Evolutionary conservation across 2,888 invertebrate genomes (phyloP).

Genomic region (Polyommatus icarus): DNA sequence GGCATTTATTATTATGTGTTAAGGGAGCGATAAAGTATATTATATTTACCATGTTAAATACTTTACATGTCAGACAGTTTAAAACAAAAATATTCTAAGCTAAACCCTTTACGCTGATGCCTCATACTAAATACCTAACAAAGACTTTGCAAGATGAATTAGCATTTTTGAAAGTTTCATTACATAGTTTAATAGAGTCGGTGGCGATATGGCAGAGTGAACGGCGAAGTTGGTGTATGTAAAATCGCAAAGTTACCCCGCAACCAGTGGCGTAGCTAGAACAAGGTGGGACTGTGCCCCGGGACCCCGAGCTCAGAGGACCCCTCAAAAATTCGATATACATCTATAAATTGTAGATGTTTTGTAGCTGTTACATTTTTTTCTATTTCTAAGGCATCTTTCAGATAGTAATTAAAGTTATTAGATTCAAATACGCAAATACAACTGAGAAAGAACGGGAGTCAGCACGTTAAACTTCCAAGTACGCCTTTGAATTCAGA

Average conservation of each 20-base stretch:
- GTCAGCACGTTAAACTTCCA: too few species aligned
- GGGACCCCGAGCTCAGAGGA: not conserved
- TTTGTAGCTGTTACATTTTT: too few species aligned
- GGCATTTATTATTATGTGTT: too few species aligned
- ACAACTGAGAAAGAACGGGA: too few species aligned
- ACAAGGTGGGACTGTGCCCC: not conserved
- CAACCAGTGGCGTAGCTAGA: slow-evolving; percentile 34
- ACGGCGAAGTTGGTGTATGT: slow-evolving; percentile 32
- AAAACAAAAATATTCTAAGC: not conserved
- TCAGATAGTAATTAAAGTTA: too few species aligned
- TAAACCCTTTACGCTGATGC: not conserved
- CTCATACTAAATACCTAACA: not conserved
- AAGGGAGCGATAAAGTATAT: too few species aligned
- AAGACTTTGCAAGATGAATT: slow-evolving; percentile 14
- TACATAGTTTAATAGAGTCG: slow-evolving; percentile 22
- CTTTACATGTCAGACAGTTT: too few species aligned
- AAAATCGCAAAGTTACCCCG: slow-evolving; percentile 44
- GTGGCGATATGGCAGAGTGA: not conserved
- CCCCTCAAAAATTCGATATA: too few species aligned
- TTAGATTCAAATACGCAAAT: too few species aligned
- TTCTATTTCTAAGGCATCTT: too few species aligned
- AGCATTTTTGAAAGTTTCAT: slow-evolving; percentile 26
- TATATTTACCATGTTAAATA: too few species aligned
- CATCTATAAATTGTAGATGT: not conserved
- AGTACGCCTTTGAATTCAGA: too few species aligned